Base-by-base conservation (phyloP, 2,113 vertebrate genomes). In the Genyomyrus donnyi region DNA sequence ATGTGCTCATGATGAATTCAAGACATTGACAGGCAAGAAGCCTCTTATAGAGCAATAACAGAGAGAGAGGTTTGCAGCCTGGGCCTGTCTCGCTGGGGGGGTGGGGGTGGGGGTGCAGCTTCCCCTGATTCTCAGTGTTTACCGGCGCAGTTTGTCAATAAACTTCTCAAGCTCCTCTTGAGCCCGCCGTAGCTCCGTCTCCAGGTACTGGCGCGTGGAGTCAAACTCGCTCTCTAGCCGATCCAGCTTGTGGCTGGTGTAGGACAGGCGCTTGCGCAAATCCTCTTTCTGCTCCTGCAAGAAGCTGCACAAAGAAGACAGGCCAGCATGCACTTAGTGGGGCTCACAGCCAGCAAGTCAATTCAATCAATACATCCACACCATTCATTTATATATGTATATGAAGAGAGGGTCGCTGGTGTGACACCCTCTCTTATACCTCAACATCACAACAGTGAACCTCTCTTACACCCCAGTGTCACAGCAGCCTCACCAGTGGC, bases 111-210 rank as follows among this genome's bases (percentile, higher is more conserved):
- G n/a, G 3, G 7, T 17, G 2, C 35, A 39, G 35, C 15, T 6
- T 5, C 70, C 17, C 31, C 31, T 4, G n/a, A 35, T 39, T 39
- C 27, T 35, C 19, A 89, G 1, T 2, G 49, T 74, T 50, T 92
- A 99, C 98, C 98, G 97, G 94, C 97, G 98, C 90, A 99, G 97
- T 91, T 99, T 99, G 92, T 99, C 98, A 24, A 98, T 99, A 87
- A 98, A 98, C 93, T 99, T 99, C 93, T 99, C 98, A 91, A 99
- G 95, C 90, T 99, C 98, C 92, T 99, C 98, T 3, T 98, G 97
- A 46, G 98, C 98, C 90, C 98, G 96, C 46, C 97, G 97, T 89
- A 99, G 96, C 94, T 99, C 98, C 52, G 98, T 96, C 95, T 99
- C 98, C 94, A 99, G 94, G 92, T 98, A 98, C 94, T 99, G 97